Evolutionary conservation across 2,113 vertebrate species (phyloP), one percentile per base, ranked within the genome.

Genomic region (Clupea harengus): DNA sequence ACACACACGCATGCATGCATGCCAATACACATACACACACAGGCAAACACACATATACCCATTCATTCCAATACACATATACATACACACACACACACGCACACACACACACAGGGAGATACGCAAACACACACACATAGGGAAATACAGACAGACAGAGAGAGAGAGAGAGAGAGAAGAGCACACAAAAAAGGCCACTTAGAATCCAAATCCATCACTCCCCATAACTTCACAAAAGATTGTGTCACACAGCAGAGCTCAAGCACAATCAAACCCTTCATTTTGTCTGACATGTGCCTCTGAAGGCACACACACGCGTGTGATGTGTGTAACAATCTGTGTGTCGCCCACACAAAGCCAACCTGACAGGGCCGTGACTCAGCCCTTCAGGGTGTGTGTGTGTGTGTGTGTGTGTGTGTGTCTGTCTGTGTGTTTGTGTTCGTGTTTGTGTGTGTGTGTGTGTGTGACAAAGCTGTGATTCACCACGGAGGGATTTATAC

Each of bases 341-440:
- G 67, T 75, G 67, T 13, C 67, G 67, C 64, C 39, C 67, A 75
- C 67, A 75, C 25, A 75, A 75, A 78, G 72, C 72, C 13, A 78
- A 39, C 72, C 72, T 78, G 72, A 78, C 32, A 32, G 25, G 72
- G 32, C 32, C 11, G 64, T 78, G 72, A 78, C 72, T 78, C 72
- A 78, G 11, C 72, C 25, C 72, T 78, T 32, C 64, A 78, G 28
- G 25, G 28, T 39, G 39, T 39, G 39, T 39, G 39, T 39, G 39
- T 39, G 39, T 39, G 39, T 39, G 39, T 39, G 39, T 39, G 2
- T 39, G 39, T 39, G 39, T 39, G 39, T 39, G 39, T 39, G 39
- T 39, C 1, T 39, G 39, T 39, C 1, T 39, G 39, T 39, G 39
- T 39, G 39, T 39, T 1, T 39, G 22, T 25, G 64, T 10, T n/a